phyloP scores from a whole-genome alignment of 2,113 vertebrate species.

The Petroica traversi region DNA sequence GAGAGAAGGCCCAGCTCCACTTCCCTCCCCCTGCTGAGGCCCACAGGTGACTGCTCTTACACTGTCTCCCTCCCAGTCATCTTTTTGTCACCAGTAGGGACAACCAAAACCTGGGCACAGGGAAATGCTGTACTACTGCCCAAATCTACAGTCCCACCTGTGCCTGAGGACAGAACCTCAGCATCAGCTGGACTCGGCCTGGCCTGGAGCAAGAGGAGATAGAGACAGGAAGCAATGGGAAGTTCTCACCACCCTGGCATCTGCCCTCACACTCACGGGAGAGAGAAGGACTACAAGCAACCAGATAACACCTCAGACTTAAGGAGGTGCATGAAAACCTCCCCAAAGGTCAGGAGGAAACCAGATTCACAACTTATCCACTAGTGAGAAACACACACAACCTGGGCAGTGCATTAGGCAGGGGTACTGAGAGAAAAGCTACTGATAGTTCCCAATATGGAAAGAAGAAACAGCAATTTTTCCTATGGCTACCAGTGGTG shows the following conservation, averaged over 20 bases:
- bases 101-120: background rate
- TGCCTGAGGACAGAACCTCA: background rate
- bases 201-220: background rate
- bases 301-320: background rate
- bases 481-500: background rate
- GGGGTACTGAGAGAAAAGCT: background rate
- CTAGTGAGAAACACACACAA: background rate
- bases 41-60: background rate
- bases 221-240: background rate
- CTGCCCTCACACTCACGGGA: background rate
- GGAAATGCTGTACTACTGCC: background rate
- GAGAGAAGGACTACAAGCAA: background rate
- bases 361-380: background rate
- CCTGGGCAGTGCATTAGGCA: background rate
- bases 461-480: background rate
- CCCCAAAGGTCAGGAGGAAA: background rate
- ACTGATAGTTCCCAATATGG: background rate
- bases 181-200: background rate
- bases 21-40: background rate
- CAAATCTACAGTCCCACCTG: background rate
- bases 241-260: background rate
- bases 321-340: background rate
- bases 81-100: background rate
- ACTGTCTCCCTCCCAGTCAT: rapidly evolving
- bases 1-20: background rate